Percentiles rank a stretch among this genome's conserved stretches.
phyloP scores from a whole-genome alignment of 1,140 invertebrate genomes.

The Wasmannia auropunctata region DNA sequence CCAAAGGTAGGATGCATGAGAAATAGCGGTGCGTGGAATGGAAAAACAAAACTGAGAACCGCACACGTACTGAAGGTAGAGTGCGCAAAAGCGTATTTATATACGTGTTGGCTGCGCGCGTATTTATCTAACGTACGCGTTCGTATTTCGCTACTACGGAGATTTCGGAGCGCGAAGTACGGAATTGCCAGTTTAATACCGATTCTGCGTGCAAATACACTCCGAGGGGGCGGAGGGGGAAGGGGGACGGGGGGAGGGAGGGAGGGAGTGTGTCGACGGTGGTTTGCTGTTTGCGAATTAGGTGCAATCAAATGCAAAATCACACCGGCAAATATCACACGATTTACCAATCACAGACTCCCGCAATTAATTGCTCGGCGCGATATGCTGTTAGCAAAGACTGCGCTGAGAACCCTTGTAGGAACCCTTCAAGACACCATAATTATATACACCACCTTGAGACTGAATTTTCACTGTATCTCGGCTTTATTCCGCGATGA shows the following conservation, averaged over 20 bases:
- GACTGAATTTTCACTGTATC: neutral
- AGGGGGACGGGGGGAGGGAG: too few relatives aligned
- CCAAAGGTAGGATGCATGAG: slow-evolving; percentile 36
- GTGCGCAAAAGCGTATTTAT: slow-evolving; percentile 10
- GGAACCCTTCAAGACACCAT: neutral
- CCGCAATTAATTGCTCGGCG: slow-evolving; percentile 59
- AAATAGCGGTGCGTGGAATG: neutral
- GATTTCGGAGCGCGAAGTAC: slow-evolving; percentile 54
- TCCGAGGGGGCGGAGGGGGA: too few relatives aligned
- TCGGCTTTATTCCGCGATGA: neutral
- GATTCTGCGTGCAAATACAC: slow-evolving; percentile 68
- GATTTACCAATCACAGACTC: slow-evolving; percentile 78
- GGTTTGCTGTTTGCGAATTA: slow-evolving; percentile 79
- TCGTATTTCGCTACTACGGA: slow-evolving; percentile 31
- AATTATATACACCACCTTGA: neutral
- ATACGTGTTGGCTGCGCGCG: slow-evolving; percentile 15
- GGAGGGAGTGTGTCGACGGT: slow-evolving; percentile 55
- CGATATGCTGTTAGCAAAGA: slow-evolving; percentile 24
- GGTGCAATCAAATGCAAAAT: slow-evolving; percentile 81
- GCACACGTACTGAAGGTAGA: slow-evolving; percentile 5
- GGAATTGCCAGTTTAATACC: slow-evolving; percentile 68
- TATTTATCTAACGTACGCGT: slow-evolving; percentile 50
- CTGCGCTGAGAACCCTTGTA: neutral
- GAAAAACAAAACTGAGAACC: slow-evolving; percentile 49
- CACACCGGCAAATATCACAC: slow-evolving; percentile 72